Evolutionary conservation across 2,113 vertebrate genomes (phyloP).

Genomic region (Turdus rufiventris): DNA sequence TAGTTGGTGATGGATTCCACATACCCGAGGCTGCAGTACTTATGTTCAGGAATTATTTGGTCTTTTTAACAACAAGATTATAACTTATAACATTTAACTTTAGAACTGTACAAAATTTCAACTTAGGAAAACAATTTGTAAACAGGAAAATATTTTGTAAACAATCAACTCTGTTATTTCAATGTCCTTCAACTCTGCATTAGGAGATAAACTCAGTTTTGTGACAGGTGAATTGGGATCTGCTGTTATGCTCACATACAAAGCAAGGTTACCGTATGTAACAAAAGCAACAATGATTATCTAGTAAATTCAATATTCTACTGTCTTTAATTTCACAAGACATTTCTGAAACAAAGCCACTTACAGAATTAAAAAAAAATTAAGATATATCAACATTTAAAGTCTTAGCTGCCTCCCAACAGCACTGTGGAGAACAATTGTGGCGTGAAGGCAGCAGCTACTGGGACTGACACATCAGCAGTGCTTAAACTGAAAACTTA

Average conservation of each 20-base stretch:
- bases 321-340: not conserved
- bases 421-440: not conserved
- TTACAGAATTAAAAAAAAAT: conserved; percentile 27
- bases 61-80: no score
- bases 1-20: no score
- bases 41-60: no score
- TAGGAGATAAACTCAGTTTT: no score
- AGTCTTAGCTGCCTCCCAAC: not conserved
- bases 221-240: no score
- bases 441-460: not conserved
- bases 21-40: no score
- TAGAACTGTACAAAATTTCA: no score
- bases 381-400: not conserved
- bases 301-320: not conserved
- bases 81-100: no score
- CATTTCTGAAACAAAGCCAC: conserved; percentile 60
- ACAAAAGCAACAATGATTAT: not conserved
- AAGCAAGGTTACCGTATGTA: conserved; percentile 15
- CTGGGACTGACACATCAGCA: not conserved
- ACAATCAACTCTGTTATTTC: no score
- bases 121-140: no score
- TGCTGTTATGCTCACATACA: not conserved
- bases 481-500: not conserved
- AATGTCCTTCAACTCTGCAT: no score
- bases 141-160: no score